Conservation (phyloP, 2,113 vertebrate genomes). For the Gnathonemus longibarbis region DNA sequence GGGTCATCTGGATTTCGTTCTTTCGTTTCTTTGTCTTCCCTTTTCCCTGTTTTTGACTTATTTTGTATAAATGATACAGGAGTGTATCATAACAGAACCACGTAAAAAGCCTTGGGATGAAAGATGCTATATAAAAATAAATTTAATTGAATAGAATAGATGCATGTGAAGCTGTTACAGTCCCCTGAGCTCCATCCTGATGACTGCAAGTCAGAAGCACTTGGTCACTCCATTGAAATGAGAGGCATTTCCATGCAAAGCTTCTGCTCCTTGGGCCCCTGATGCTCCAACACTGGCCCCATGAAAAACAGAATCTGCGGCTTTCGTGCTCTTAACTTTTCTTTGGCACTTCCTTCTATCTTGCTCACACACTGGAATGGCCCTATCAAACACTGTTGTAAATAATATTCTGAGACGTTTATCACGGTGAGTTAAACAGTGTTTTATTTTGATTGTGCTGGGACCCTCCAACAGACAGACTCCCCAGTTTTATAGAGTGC, state of each 20-base stretch:
- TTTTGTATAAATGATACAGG: not conserved
- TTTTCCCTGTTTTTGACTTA: not conserved
- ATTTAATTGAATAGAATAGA: not conserved
- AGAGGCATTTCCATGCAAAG: not conserved
- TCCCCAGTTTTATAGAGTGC: not conserved
- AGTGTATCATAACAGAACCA: not conserved
- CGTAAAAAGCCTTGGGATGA: not conserved
- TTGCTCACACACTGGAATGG: not conserved
- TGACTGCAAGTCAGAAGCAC: not conserved
- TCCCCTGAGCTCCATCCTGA: not conserved
- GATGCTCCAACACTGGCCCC: not conserved
- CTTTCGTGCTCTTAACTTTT: not conserved
- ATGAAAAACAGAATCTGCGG: not conserved
- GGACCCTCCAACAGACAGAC: not conserved
- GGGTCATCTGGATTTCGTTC: not conserved
- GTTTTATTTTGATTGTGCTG: conserved; percentile 3
- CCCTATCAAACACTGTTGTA: not conserved
- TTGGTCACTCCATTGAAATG: not conserved
- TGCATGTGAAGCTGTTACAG: not conserved
- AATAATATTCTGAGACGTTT: not conserved
- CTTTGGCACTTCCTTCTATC: not conserved
- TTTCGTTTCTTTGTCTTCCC: not conserved
- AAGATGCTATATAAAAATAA: not conserved
- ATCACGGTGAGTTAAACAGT: not conserved
- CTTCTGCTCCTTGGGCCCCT: not conserved